phyloP scores from a whole-genome alignment of 2,113 vertebrate species.

The Myiozetetes cayanensis region DNA sequence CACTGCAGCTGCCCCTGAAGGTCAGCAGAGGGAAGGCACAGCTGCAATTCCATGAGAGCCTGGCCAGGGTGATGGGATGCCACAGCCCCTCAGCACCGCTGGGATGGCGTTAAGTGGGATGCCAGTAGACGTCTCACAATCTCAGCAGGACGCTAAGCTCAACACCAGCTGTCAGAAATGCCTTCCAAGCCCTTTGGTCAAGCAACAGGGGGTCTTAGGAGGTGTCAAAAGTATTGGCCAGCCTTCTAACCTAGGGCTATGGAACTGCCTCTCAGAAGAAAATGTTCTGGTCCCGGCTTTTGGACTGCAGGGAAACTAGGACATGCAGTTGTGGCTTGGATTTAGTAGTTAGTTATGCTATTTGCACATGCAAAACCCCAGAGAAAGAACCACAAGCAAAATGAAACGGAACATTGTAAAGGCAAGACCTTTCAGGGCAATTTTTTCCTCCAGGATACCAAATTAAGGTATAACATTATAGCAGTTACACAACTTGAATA shows the following conservation, averaged over 20 bases:
- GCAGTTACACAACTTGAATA: not conserved
- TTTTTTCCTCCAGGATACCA: not conserved
- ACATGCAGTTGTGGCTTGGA: not conserved
- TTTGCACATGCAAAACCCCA: not conserved
- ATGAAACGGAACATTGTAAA: not conserved
- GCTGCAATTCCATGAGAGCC: not conserved
- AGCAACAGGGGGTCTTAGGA: not conserved
- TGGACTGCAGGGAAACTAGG: not conserved
- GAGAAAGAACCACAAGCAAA: not conserved
- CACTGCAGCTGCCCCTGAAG: not conserved
- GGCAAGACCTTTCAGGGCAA: not conserved
- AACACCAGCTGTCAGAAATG: not conserved
- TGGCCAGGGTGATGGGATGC: accelerated
- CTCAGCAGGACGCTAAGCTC: not conserved
- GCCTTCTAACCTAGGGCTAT: not conserved
- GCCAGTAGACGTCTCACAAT: not conserved
- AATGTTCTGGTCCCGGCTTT: not conserved
- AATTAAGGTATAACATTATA: not conserved
- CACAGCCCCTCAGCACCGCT: accelerated
- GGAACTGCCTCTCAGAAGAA: not conserved
- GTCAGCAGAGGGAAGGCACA: not conserved
- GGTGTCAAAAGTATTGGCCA: not conserved
- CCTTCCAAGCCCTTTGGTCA: conserved; percentile 7
- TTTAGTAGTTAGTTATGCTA: not conserved
- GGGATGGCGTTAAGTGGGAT: accelerated